Base-by-base conservation (phyloP, 2,888 invertebrate species). In the Taphrorychus bicolor region DNA sequence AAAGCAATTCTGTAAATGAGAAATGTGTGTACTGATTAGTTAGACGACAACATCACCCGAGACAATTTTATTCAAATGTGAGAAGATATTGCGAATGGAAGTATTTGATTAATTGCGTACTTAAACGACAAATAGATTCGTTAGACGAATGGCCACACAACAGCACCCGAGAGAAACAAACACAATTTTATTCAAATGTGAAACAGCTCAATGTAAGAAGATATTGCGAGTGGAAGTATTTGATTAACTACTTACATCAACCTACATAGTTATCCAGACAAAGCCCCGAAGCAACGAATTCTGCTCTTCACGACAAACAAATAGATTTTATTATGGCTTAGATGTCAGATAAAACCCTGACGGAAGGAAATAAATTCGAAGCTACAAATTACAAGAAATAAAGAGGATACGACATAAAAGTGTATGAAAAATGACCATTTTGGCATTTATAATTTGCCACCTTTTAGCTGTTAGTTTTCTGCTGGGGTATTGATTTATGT, bases 301-400 rank as follows among this genome's bases (percentile, higher is more conserved):
- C 51, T 40, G n/a, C n/a, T n/a, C n/a, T 24, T 23, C 59, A 49
- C 48, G 49, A 60, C 51, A 59, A 59, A 59, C 59, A 60, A 60
- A 60, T 60, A 60, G 59, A 60, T 60, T 60, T 60, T 60, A 60
- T 32, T 59, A 59, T 17, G 51, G 51, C 41, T 51, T 60, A 60
- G 52, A 60, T 60, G 59, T 60, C 51, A 60, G 52, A 60, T 51
- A 60, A 60, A 60, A 52, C 24, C 24, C 59, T 60, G 59, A 60
- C 59, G 51, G 51, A 16, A 40, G 21, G 41, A 60, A 60, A 60
- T 60, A 60, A 60, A 60, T 60, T 60, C 22, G 5, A 60, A 51
- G 59, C 40, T 60, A 60, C 59, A 60, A 60, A 60, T 60, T 60
- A 51, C 59, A 61, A 54, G 53, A 61, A 61, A 54, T 61, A 53